Evolutionary conservation across 2,888 invertebrate species (phyloP).

Genomic region (Caenorhabditis sp.): DNA sequence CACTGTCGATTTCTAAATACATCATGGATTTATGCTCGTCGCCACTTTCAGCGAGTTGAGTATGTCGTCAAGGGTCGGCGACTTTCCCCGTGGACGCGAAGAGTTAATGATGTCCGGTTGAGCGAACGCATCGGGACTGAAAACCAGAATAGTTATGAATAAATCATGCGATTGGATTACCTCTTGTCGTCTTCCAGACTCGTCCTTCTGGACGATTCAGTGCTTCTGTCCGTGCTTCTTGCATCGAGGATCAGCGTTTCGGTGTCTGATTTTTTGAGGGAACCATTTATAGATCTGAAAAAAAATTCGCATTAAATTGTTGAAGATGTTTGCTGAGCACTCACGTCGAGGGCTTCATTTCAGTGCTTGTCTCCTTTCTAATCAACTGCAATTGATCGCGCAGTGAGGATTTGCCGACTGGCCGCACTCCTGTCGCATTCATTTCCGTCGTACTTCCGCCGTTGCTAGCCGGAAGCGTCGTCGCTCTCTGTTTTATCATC

Average conservation of each 20-base stretch:
- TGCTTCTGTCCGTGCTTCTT: constrained; percentile 28
- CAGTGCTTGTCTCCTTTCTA: constrained; percentile 44
- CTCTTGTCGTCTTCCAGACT: constrained; percentile 42
- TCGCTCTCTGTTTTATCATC: constrained; percentile 52
- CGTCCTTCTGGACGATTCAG: constrained; percentile 35
- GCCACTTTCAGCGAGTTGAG: constrained; percentile 48
- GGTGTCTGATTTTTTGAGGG: constrained; percentile 22
- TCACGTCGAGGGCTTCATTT: constrained; percentile 42
- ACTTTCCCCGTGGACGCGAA: constrained; percentile 38
- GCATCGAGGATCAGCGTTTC: constrained; percentile 35
- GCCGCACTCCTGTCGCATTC: constrained; percentile 40
- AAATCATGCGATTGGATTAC: not conserved
- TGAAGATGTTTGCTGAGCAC: not conserved
- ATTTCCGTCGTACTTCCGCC: constrained; percentile 35
- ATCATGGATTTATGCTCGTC: constrained; percentile 40
- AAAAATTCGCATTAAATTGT: too few relatives aligned
- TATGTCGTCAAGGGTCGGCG: constrained; percentile 56
- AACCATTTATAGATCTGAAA: constrained; percentile 32
- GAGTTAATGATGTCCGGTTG: constrained; percentile 58
- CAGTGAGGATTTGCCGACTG: constrained; percentile 47
- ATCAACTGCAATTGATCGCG: constrained; percentile 56
- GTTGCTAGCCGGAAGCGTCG: constrained; percentile 34
- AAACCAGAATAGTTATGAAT: too few relatives aligned
- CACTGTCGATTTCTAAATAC: not conserved
- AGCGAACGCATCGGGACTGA: constrained; percentile 35